Evolutionary conservation across 2,113 vertebrate species (phyloP).

Genomic region (Sylvietta virens): DNA sequence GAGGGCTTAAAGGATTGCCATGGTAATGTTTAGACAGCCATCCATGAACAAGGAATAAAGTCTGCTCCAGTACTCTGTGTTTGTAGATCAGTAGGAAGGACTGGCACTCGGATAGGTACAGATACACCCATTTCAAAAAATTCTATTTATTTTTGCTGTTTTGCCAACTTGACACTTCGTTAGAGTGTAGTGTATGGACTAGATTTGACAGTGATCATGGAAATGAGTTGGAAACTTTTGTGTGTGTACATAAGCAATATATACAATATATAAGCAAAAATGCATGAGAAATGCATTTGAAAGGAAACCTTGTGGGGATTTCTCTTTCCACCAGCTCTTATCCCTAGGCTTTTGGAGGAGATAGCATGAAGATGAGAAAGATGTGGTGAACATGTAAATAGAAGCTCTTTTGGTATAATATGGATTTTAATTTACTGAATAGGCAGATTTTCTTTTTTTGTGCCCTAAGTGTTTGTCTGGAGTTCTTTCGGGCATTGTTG

Average conservation of each 20-base stretch:
- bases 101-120: background rate
- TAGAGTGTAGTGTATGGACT: background rate
- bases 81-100: background rate
- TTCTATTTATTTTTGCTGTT: background rate
- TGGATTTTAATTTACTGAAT: background rate
- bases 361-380: background rate
- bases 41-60: background rate
- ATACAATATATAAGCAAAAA: background rate
- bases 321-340: background rate
- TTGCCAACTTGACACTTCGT: background rate
- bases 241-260: background rate
- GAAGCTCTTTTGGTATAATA: background rate
- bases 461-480: rapidly evolving
- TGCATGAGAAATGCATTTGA: background rate
- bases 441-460: background rate
- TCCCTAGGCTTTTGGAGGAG: background rate
- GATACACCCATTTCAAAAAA: background rate
- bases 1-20: background rate
- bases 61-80: background rate
- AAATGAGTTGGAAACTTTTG: background rate
- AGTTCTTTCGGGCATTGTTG: rapidly evolving
- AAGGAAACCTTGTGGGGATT: background rate
- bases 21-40: background rate
- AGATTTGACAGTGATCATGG: background rate
- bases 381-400: background rate